phyloP scores from a whole-genome alignment of 1,140 invertebrate genomes.

The Notospermus geniculatus region DNA sequence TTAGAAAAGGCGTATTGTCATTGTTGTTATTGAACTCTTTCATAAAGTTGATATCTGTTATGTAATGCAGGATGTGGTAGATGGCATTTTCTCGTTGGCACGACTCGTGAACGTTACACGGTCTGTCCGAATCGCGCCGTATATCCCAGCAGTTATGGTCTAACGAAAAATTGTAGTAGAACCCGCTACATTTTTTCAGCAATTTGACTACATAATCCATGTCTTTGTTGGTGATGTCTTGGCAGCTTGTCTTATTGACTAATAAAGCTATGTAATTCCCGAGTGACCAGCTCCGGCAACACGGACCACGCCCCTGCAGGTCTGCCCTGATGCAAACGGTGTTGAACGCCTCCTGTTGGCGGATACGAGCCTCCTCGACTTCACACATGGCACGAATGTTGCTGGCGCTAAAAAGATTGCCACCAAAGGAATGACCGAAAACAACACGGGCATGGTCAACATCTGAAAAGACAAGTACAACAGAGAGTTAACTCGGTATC shows the following conservation, averaged over 20 bases:
- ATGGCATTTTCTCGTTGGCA: slow-evolving; percentile 78
- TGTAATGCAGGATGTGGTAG: slow-evolving; percentile 81
- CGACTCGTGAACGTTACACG: slow-evolving; percentile 63
- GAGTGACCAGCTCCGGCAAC: slow-evolving; percentile 87
- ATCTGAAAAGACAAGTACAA: slow-evolving; percentile 48
- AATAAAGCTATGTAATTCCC: slow-evolving; percentile 86
- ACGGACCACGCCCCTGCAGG: slow-evolving; percentile 55
- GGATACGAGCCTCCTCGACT: slow-evolving; percentile 68
- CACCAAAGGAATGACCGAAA: slow-evolving; percentile 61
- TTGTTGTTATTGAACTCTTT: slow-evolving; percentile 24
- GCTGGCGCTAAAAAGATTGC: slow-evolving; percentile 70
- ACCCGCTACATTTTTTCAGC: slow-evolving; percentile 70
- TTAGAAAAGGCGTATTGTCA: slow-evolving; percentile 50
- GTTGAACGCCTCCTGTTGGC: slow-evolving; percentile 62
- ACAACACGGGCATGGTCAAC: slow-evolving; percentile 76
- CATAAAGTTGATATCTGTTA: slow-evolving; percentile 76
- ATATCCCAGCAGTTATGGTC: slow-evolving; percentile 42
- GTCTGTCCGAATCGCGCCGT: background rate
- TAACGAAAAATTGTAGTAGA: slow-evolving; percentile 74
- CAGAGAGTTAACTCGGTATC: too few relatives aligned
- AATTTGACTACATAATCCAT: slow-evolving; percentile 66
- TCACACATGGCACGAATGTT: slow-evolving; percentile 75
- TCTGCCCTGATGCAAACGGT: slow-evolving; percentile 69
- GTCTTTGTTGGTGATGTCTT: slow-evolving; percentile 69
- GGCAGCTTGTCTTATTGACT: slow-evolving; percentile 76